These are phyloP conservation scores for Etheostoma cragini DNA, from an alignment of 2,113 vertebrate species.

Conservation along the genomic window DNA sequence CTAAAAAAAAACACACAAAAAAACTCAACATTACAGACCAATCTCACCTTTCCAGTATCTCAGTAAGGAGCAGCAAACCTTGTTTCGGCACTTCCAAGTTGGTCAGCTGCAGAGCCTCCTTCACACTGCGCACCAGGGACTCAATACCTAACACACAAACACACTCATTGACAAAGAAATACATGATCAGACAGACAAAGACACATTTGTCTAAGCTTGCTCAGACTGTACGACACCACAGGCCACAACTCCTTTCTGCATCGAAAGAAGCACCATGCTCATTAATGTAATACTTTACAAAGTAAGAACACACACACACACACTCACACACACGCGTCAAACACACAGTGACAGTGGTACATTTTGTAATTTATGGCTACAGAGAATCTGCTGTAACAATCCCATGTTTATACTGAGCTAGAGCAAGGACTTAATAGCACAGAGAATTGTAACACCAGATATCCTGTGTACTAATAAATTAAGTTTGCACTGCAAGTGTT, in stretches of 20 bases:
- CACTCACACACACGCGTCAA: neutral
- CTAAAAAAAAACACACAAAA: neutral
- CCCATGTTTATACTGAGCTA: conserved; percentile 22
- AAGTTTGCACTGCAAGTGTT: conserved; percentile 23
- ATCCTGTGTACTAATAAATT: conserved; percentile 32
- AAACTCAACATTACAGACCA: neutral
- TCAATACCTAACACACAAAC: conserved; percentile 88
- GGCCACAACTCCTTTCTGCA: neutral
- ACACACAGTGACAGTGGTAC: neutral
- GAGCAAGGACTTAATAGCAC: conserved; percentile 22
- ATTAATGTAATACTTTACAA: conserved; percentile 20
- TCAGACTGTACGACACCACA: neutral
- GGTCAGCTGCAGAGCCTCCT: conserved; percentile 83
- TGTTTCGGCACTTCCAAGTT: conserved; percentile 90
- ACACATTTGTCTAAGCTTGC: conserved; percentile 17
- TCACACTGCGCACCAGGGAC: conserved; percentile 91
- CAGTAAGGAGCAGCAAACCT: conserved; percentile 90
- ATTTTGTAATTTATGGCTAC: conserved; percentile 56
- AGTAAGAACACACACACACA: neutral
- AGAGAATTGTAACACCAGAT: conserved; percentile 9
- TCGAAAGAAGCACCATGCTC: conserved; percentile 15
- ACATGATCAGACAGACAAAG: neutral
- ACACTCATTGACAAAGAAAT: conserved; percentile 14
- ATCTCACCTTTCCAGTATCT: conserved; percentile 91
- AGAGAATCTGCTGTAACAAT: conserved; percentile 31